Evolutionary conservation across 2,888 invertebrate genomes (phyloP).

Genomic region (Melanchra persicariae): DNA sequence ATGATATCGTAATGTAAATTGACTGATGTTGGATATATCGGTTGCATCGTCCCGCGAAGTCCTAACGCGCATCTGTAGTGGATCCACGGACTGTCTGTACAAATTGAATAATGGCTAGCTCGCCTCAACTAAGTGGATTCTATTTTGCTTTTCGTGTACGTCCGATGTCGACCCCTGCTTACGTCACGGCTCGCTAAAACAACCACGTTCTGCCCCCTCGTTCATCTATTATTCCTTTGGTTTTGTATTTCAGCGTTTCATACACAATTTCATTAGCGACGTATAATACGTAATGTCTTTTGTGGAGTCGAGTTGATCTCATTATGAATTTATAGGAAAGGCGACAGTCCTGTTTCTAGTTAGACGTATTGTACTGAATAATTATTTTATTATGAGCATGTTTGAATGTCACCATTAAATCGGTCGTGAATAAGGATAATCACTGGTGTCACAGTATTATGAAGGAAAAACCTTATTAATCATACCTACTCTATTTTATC

Average conservation of each 20-base stretch:
- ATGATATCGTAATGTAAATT: constrained; percentile 12
- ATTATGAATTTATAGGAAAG: constrained; percentile 52
- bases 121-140: constrained; percentile 85
- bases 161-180: constrained; percentile 69
- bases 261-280: constrained; percentile 60
- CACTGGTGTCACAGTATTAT: constrained; percentile 22
- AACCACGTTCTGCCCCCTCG: constrained; percentile 62
- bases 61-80: constrained; percentile 70
- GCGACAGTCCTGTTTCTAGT: constrained; percentile 27
- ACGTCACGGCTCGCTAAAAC: constrained; percentile 70
- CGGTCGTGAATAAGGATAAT: constrained; percentile 41
- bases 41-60: constrained; percentile 23
- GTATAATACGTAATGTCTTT: constrained; percentile 48
- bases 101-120: constrained; percentile 88
- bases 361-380: constrained; percentile 26
- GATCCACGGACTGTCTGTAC: constrained; percentile 73
- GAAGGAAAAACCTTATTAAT: constrained; percentile 39
- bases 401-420: constrained; percentile 25
- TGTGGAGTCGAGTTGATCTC: constrained; percentile 47
- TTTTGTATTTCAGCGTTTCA: constrained; percentile 55
- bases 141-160: constrained; percentile 83
- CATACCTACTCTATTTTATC: constrained; percentile 14
- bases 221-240: constrained; percentile 67
- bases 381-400: constrained; percentile 34
- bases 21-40: constrained; percentile 3